Evolutionary conservation across 2,888 invertebrate genomes (phyloP).

Genomic region (Schrankia costaestrigalis): DNA sequence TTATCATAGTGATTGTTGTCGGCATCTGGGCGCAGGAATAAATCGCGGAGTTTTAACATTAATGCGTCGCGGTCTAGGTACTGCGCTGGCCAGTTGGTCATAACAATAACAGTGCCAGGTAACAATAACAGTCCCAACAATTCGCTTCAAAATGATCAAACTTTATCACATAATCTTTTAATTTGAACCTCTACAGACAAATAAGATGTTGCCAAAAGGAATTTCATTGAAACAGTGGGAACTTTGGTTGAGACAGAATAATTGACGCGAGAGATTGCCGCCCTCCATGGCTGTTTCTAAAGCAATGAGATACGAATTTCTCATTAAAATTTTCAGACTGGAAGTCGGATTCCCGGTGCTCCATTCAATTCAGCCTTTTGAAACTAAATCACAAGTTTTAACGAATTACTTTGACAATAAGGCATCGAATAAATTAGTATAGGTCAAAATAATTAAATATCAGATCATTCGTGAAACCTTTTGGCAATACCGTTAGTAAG

Average conservation of each 20-base stretch:
- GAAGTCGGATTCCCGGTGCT: slow-evolving; percentile 59
- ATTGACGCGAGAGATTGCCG: slow-evolving; percentile 59
- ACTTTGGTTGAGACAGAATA: slow-evolving; percentile 58
- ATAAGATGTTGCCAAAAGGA: slow-evolving; percentile 58
- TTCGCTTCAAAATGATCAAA: slow-evolving; percentile 63
- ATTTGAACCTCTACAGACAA: slow-evolving; percentile 61
- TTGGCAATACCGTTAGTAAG: too few species aligned
- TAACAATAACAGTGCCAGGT: slow-evolving; percentile 65
- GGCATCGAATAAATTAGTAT: slow-evolving; percentile 53
- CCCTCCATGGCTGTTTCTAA: slow-evolving; percentile 58
- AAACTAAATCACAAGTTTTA: slow-evolving; percentile 72
- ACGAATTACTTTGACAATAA: slow-evolving; percentile 68
- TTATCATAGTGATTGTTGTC: slow-evolving; percentile 66
- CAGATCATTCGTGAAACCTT: slow-evolving; percentile 15
- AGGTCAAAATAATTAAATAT: slow-evolving; percentile 36
- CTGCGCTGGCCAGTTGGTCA: slow-evolving; percentile 23
- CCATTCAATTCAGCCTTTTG: slow-evolving; percentile 69
- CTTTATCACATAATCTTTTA: slow-evolving; percentile 73
- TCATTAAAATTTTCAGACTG: slow-evolving; percentile 73
- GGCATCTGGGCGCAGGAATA: slow-evolving; percentile 69
- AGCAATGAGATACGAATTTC: slow-evolving; percentile 73
- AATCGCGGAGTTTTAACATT: slow-evolving; percentile 70
- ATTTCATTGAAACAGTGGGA: slow-evolving; percentile 52
- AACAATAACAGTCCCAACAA: slow-evolving; percentile 74
- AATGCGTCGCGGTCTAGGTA: slow-evolving; percentile 28